Evolutionary conservation across 2,888 invertebrate genomes (phyloP).

Genomic region (Drosophila pseudotakahashii): DNA sequence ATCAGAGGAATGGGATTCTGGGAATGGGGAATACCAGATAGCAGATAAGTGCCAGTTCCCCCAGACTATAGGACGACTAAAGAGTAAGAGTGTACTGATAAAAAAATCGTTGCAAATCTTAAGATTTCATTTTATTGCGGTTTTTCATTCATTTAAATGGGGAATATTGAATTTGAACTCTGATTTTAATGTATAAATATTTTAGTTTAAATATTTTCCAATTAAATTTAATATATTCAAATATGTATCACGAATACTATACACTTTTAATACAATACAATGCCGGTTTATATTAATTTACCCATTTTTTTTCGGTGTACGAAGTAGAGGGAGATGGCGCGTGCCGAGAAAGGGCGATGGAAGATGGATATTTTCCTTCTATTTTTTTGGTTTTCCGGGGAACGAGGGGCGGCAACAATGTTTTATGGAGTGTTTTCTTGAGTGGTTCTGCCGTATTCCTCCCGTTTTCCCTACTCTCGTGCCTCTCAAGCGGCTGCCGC

Average conservation of each 20-base stretch:
- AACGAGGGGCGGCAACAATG: conserved; percentile 50
- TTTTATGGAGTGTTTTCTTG: conserved; percentile 77
- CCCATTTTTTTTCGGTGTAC: too few species aligned
- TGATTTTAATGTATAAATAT: too few species aligned
- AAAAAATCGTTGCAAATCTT: too few species aligned
- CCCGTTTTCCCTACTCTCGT: conserved; percentile 13
- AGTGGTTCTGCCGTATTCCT: conserved; percentile 48
- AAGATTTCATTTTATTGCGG: too few species aligned
- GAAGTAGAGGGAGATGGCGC: conserved; percentile 35
- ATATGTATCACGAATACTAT: too few species aligned
- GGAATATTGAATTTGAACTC: too few species aligned
- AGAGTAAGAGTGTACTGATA: not conserved
- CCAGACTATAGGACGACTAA: conserved; percentile 59
- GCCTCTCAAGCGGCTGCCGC: conserved; percentile 51
- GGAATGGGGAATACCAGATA: conserved; percentile 18
- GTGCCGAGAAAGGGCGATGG: conserved; percentile 47
- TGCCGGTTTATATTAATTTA: too few species aligned
- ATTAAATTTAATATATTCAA: too few species aligned
- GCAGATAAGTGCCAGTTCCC: conserved; percentile 57
- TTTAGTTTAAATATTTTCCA: too few species aligned
- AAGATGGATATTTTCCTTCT: not conserved
- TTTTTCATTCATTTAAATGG: too few species aligned
- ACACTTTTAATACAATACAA: too few species aligned
- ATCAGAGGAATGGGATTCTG: conserved; percentile 2
- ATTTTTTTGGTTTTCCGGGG: not conserved